Evolutionary conservation across 2,888 invertebrate species (phyloP).

Genomic region (Furcula furcula): DNA sequence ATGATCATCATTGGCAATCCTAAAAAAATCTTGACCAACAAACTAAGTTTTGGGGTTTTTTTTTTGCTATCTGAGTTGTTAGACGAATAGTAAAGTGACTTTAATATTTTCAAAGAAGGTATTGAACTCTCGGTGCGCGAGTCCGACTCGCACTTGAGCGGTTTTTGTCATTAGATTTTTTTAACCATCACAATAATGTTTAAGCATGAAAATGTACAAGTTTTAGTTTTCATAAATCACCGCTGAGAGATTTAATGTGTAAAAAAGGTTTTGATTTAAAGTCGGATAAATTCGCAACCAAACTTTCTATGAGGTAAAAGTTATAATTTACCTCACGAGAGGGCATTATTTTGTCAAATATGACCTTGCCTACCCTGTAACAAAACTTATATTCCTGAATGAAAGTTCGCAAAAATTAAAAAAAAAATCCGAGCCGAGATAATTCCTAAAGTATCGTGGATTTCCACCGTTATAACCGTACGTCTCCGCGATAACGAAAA

Average conservation of each 20-base stretch:
- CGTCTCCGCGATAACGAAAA: constrained; percentile 71
- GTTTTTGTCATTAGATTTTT: constrained; percentile 50
- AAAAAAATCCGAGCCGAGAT: constrained; percentile 45
- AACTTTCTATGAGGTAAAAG: constrained; percentile 73
- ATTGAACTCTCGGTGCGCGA: too few relatives aligned
- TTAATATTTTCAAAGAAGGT: too few relatives aligned
- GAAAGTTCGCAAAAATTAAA: constrained; percentile 49
- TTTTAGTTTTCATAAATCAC: constrained; percentile 75
- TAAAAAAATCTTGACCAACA: too few relatives aligned
- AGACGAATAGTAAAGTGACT: too few relatives aligned
- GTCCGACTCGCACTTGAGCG: too few relatives aligned
- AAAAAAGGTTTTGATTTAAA: constrained; percentile 68
- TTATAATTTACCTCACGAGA: constrained; percentile 72
- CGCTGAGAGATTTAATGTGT: constrained; percentile 60
- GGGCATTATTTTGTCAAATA: constrained; percentile 64
- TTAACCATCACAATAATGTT: constrained; percentile 54
- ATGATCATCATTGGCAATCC: too few relatives aligned
- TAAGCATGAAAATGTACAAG: constrained; percentile 46
- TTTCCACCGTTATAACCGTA: constrained; percentile 61
- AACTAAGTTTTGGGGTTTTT: too few relatives aligned
- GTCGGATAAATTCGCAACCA: constrained; percentile 60
- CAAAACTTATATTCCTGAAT: constrained; percentile 54
- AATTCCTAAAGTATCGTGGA: constrained; percentile 59
- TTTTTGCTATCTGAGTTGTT: too few relatives aligned
- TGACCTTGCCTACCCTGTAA: constrained; percentile 52